A percentile compares a stretch with the other conserved stretches of the same genome.
Conservation (phyloP, 2,888 invertebrate species). For the Himalopsyche kuldschensis region DNA sequence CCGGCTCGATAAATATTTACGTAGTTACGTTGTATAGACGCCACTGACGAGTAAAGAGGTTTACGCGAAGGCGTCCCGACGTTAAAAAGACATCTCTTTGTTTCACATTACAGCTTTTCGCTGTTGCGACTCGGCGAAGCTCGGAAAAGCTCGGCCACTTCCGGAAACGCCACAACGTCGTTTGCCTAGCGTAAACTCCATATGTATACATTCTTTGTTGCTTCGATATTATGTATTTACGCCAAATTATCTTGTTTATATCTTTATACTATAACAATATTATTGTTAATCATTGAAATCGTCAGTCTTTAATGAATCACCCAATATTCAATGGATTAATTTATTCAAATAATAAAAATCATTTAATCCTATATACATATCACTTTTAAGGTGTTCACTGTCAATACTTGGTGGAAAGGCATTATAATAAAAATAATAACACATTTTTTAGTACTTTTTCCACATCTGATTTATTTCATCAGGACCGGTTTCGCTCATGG, state of each 20-base stretch:
- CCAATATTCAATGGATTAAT: too few relatives aligned
- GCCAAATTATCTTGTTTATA: not conserved
- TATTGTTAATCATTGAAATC: too few relatives aligned
- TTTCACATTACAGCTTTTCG: slow-evolving; percentile 15
- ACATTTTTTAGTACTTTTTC: too few relatives aligned
- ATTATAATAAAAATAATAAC: too few relatives aligned
- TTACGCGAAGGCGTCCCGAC: not conserved
- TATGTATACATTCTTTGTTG: not conserved
- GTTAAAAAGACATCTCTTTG: slow-evolving; percentile 12
- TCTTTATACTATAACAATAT: not conserved
- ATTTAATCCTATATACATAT: too few relatives aligned
- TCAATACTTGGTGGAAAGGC: too few relatives aligned
- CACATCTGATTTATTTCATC: too few relatives aligned
- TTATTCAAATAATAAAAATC: too few relatives aligned
- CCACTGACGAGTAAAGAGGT: not conserved
- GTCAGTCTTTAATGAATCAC: too few relatives aligned
- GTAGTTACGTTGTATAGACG: not conserved
- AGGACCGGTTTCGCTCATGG: too few relatives aligned
- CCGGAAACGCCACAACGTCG: not conserved
- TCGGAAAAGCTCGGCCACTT: slow-evolving; percentile 11
- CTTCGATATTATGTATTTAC: not conserved
- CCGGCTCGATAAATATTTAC: too few relatives aligned
- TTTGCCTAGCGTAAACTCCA: not conserved
- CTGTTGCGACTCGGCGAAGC: not conserved
- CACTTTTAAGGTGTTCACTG: too few relatives aligned